Conservation (phyloP, 2,797 vertebrate species). For the Sebastes miniatus region DNA sequence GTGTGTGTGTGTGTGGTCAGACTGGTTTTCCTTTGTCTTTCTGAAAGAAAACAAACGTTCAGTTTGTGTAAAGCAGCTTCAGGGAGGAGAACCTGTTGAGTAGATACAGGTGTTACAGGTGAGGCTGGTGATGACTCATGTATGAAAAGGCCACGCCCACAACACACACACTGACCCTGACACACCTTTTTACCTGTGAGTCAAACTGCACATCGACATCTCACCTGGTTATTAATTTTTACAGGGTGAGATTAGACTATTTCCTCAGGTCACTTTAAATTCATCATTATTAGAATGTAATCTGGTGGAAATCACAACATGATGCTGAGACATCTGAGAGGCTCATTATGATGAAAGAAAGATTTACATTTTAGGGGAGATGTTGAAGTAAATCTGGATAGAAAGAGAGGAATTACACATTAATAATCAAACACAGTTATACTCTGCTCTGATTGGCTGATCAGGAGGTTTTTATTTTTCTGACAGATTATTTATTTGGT, state of each 20-base stretch:
- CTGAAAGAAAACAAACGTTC: background rate
- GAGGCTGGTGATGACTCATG: background rate
- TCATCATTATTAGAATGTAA: background rate
- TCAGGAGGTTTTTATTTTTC: background rate
- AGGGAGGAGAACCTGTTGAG: background rate
- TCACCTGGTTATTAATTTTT: background rate
- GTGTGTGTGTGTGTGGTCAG: background rate
- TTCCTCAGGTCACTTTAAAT: background rate
- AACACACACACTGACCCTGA: background rate
- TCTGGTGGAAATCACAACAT: background rate
- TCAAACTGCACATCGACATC: background rate
- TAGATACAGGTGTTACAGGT: background rate
- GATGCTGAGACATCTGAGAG: background rate
- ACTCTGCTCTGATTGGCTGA: background rate
- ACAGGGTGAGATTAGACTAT: background rate
- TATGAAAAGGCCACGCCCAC: background rate
- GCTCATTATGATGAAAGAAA: background rate
- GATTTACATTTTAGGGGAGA: background rate
- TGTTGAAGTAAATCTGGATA: background rate
- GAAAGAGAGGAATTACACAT: background rate
- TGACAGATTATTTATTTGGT: background rate
- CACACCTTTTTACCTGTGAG: background rate
- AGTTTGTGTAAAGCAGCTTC: conserved; percentile 6
- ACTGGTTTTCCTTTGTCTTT: background rate
- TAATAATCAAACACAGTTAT: background rate